These are phyloP conservation scores for Vulpes lagopus DNA, from an alignment of 2,113 vertebrate species.

Conservation along the genomic window DNA sequence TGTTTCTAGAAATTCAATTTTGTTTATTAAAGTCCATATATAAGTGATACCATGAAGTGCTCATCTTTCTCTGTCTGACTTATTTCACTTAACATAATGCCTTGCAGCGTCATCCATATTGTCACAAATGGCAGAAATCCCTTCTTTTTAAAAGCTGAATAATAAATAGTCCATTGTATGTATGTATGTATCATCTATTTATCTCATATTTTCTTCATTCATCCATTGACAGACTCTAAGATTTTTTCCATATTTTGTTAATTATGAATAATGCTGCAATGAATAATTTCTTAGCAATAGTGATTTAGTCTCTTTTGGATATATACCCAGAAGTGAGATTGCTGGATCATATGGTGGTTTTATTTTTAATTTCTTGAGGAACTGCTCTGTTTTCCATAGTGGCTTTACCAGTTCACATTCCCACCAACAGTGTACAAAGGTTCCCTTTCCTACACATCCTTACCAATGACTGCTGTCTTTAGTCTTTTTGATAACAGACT, in stretches of 20 bases:
- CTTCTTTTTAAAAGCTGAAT: neutral
- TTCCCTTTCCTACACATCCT: neutral
- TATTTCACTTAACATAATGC: neutral
- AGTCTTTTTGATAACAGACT: neutral
- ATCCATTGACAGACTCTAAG: neutral
- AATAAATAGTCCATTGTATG: neutral
- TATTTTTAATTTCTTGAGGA: neutral
- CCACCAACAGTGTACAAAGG: neutral
- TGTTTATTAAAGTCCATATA: neutral
- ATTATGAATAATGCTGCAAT: neutral
- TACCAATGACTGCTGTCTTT: neutral
- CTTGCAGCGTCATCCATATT: neutral
- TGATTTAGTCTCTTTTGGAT: neutral
- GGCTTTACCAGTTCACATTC: neutral
- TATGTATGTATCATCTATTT: neutral
- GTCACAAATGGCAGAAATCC: neutral
- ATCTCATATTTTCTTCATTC: neutral
- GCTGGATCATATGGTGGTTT: neutral
- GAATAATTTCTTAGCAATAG: neutral
- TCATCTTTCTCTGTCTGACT: neutral
- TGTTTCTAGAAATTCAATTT: neutral
- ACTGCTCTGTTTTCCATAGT: neutral
- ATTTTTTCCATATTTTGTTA: neutral
- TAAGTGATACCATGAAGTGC: neutral
- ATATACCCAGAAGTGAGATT: neutral